Conservation (phyloP, 2,888 invertebrate species). For the Eudasyphora cyanicolor region DNA sequence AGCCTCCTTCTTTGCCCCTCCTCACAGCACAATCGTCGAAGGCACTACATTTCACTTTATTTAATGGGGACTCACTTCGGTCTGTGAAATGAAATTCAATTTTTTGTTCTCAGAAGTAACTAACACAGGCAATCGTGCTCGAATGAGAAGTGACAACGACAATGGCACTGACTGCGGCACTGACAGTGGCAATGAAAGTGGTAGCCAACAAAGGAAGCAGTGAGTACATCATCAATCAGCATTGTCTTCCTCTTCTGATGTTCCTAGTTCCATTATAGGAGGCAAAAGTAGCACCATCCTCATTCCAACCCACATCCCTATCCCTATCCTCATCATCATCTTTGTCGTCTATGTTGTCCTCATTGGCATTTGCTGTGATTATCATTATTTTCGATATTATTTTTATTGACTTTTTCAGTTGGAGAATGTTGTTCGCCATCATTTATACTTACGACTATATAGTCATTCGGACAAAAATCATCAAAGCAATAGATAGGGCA, state of each 20-base stretch:
- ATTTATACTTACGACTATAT: no score
- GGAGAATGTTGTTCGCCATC: not conserved
- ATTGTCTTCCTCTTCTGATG: conserved; percentile 40
- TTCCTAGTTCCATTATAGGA: conserved; percentile 22
- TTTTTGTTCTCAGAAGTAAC: not conserved
- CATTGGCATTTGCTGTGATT: conserved; percentile 23
- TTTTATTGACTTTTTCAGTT: conserved; percentile 7
- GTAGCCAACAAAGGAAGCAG: conserved; percentile 21
- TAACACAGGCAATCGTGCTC: not conserved
- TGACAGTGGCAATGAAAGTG: conserved; percentile 4
- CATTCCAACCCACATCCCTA: not conserved
- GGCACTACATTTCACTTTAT: not conserved
- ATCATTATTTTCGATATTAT: conserved; percentile 47
- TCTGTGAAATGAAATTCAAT: not conserved
- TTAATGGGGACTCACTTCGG: not conserved
- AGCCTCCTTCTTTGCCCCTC: conserved; percentile 52
- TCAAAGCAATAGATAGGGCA: no score
- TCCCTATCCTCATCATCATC: conserved; percentile 1
- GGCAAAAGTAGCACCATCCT: not conserved
- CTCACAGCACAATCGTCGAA: not conserved
- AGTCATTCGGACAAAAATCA: no score
- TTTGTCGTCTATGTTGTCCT: conserved; percentile 23
- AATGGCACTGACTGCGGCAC: no score
- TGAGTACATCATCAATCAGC: conserved; percentile 46
- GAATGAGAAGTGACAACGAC: not conserved